Evolutionary conservation across 2,113 vertebrate genomes (phyloP).

Genomic region (Litocranius walleri): DNA sequence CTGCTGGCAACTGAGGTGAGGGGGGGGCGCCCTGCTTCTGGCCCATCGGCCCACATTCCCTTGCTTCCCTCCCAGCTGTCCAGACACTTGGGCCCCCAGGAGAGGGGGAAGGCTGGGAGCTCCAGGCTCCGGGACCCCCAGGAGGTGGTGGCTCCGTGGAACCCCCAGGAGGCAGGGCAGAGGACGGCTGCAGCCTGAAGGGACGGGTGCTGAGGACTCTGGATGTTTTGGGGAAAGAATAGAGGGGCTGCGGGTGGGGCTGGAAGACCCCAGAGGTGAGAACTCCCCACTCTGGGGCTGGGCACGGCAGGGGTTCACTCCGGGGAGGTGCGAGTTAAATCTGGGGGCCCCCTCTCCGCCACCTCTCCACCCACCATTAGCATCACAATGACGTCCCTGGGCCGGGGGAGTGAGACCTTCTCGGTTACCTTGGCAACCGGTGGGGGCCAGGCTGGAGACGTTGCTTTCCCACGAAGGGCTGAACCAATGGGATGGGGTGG

Average conservation of each 20-base stretch:
- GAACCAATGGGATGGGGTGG: conserved; percentile 26
- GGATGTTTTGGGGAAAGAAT: neutral
- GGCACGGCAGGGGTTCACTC: neutral
- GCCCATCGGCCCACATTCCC: conserved; percentile 35
- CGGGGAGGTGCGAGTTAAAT: conserved; percentile 49
- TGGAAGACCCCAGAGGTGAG: rapidly evolving
- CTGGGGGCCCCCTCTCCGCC: neutral
- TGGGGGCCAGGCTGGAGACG: conserved; percentile 29
- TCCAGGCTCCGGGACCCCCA: neutral
- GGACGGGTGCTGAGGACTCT: neutral
- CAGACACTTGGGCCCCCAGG: neutral
- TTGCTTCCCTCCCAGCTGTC: conserved; percentile 16
- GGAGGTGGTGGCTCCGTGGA: neutral
- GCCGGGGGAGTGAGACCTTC: conserved; percentile 57
- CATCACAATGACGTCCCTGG: conserved; percentile 73
- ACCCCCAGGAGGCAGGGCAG: neutral
- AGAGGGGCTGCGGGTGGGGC: neutral
- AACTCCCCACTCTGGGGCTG: neutral
- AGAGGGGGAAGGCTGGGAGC: neutral
- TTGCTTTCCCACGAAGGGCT: conserved; percentile 53
- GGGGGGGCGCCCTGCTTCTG: neutral
- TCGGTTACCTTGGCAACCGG: conserved; percentile 65
- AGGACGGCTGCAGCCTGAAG: neutral
- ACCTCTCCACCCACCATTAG: conserved; percentile 69
- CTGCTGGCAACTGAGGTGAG: neutral